A percentile compares a stretch with the other conserved stretches of the same genome.
Evolutionary conservation across 2,888 invertebrate species (phyloP).

Genomic region (Heliconius erato): DNA sequence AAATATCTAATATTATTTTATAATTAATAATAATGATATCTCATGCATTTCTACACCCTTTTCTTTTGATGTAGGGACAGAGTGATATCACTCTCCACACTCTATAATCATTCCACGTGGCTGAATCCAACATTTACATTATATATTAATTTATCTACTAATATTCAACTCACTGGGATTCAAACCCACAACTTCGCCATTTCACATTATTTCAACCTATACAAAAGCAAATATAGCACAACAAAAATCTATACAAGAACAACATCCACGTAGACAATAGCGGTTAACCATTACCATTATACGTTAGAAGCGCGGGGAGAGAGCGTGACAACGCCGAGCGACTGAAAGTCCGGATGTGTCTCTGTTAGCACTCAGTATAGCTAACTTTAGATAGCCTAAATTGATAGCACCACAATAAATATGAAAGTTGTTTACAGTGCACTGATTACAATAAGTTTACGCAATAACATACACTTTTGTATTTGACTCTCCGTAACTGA

Average conservation of each 20-base stretch:
- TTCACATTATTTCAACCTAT: not conserved
- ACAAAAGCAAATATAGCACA: not conserved
- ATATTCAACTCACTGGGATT: not conserved
- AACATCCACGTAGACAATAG: constrained; percentile 28
- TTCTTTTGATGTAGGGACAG: no score
- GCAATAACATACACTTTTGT: not conserved
- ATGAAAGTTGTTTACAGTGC: not conserved
- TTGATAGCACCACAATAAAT: constrained; percentile 20
- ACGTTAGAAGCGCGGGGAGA: constrained; percentile 68
- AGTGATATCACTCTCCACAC: no score
- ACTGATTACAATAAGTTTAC: not conserved
- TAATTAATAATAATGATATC: no score
- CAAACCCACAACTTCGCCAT: not conserved
- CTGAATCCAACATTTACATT: no score
- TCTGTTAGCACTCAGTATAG: constrained; percentile 15
- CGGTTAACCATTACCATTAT: constrained; percentile 60
- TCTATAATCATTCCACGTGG: no score
- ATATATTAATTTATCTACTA: not conserved
- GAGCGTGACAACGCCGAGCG: constrained; percentile 65
- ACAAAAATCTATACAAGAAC: constrained; percentile 38
- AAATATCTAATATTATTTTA: no score
- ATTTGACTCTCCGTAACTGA: not conserved
- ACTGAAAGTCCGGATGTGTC: constrained; percentile 47
- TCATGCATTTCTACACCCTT: no score
- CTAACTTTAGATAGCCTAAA: constrained; percentile 36